Base-by-base conservation (phyloP, 1,140 invertebrate species). In the Drosophila dunni region DNA sequence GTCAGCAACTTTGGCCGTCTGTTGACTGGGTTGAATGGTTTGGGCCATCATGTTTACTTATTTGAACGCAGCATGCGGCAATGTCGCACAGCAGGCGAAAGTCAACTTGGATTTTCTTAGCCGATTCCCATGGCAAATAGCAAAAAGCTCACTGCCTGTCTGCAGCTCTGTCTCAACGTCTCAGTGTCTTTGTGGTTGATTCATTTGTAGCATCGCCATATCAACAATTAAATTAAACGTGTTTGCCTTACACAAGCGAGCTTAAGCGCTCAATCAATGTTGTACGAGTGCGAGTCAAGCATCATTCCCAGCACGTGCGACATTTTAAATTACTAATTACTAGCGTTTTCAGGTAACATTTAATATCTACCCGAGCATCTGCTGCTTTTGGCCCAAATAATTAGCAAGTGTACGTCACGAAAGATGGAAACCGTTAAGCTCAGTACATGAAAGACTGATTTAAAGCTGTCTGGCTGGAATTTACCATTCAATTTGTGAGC, bases 291-390 rank as follows among this genome's bases (percentile, higher is more conserved):
- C 44, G 9, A 44, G 3, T 48, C 38, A 15, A 56, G 61, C 69
- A 56, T 73, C 67, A 86, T 86, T 76, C 82, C 48, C 56, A 75
- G 79, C 83, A 86, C 83, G 83, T 88, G 79, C 83, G 42, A 69
- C 84, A 86, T 86, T 86, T 86, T 86, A 86, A 86, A 86, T 86
- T 88, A 86, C 83, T 86, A 86, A 88, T 86, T 86, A 86, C 84
- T 79, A 61, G 48, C 78, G 64, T 85, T 29, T 81, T 81, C 78
- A 82, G 80, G 72, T 84, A 68, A 56, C 15, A 10, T 54, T 34
- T 33, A 11, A n/a, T 65, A 60, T 65, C 60, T 51, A 63, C 20
- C 57, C 45, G 33, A 50, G 42, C 62, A 24, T 20, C 65, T 53
- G 60, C 51, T 44, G 10, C 13, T 45, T 75, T 65, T 69, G 3